phyloP scores from a whole-genome alignment of 92 coral and sea anemone genomes.

The Palythoa heliodiscus region DNA sequence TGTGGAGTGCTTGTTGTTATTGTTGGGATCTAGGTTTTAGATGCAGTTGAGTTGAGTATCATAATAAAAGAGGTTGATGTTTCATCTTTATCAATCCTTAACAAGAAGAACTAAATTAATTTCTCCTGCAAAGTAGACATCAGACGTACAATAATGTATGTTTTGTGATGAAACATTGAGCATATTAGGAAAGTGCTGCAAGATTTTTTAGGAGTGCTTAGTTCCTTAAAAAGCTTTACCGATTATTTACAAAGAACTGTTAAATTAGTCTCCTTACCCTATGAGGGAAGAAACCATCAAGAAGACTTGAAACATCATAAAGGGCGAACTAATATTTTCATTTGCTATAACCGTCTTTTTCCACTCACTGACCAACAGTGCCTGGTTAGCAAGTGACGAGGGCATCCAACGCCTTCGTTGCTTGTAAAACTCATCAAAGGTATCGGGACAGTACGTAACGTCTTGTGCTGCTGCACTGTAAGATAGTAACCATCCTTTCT shows the following conservation, averaged over 20 bases:
- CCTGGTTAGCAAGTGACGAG: slow-evolving; percentile 63
- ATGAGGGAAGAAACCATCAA: slow-evolving; percentile 57
- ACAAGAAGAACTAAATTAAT: no score
- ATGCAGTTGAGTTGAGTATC: no score
- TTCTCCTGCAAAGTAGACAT: no score
- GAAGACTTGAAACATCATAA: slow-evolving; percentile 58
- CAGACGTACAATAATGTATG: no score
- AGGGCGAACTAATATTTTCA: slow-evolving; percentile 52
- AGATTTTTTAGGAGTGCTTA: no score
- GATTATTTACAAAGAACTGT: neutral
- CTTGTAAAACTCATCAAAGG: slow-evolving; percentile 71
- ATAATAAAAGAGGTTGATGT: no score
- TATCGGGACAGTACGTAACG: slow-evolving; percentile 69
- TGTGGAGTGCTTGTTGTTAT: no score
- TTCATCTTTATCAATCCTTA: no score
- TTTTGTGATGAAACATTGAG: no score
- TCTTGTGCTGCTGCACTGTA: slow-evolving; percentile 73
- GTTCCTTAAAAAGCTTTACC: no score
- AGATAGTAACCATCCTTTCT: slow-evolving; percentile 63
- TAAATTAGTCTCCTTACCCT: slow-evolving; percentile 36
- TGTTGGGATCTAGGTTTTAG: no score
- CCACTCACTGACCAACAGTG: slow-evolving; percentile 58
- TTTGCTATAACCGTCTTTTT: slow-evolving; percentile 40
- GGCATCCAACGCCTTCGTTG: slow-evolving; percentile 69
- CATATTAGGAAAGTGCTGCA: no score